Evolutionary conservation across 2,888 invertebrate genomes (phyloP), one percentile per base, ranked within the genome.

Genomic region (Allacma fusca): DNA sequence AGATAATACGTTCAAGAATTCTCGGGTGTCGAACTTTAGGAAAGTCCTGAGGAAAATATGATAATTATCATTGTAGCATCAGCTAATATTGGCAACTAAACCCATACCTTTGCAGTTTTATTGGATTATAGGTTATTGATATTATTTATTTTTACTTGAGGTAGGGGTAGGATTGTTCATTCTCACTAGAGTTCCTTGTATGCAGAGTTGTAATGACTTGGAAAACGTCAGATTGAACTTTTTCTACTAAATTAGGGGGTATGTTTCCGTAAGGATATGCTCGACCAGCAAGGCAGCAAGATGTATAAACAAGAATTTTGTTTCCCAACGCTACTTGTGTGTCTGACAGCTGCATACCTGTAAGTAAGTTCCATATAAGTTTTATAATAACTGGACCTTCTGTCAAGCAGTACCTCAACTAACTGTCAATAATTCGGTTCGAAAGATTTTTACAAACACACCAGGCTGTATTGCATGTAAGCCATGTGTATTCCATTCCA

Each of bases 241-340:
- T 88, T 43, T 89, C 88, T 9, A 91, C 89, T 70, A 89, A 87
- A 44, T 90, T 89, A 13, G 88, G 87, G 0, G 91, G 90, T 82
- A 94, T 91, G 84, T 91, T 90, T 0, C 94, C 94, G 72, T 87
- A 86, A 0, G 94, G 95, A 88, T 94, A 96, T 0, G 93, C 93
- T 77, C 93, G 88, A 0, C 95, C 96, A n/a, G 94, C 92, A 80
- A 96, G 88, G 85, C 95, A 95, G 82, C 94, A 94, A 80, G 93
- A 94, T 40, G 94, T 90, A 85, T 95, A 96, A 1, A 96, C 94
- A 72, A 96, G 87, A 81, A 96, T 87, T 80, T 93, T 93, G 85
- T 95, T 95, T 9, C 95, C 96, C 65, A 94, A 88, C 84, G 89
- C 89, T 82, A 91, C 87, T 81, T 85, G 85, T 16, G 81, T 80